Evolutionary conservation across 2,797 vertebrate species (phyloP).

Genomic region (Apogon hyalosoma): DNA sequence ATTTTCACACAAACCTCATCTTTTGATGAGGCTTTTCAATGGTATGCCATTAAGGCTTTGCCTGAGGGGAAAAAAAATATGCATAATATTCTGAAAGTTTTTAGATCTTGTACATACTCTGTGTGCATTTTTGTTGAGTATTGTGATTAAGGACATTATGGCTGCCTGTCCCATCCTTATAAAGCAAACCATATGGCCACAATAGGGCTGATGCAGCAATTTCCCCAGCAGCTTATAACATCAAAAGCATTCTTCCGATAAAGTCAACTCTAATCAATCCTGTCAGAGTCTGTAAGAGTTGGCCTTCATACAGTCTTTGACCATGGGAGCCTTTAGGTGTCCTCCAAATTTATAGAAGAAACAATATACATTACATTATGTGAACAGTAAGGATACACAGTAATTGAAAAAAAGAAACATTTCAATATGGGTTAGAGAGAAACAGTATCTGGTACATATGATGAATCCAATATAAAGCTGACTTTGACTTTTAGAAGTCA

Average conservation of each 20-base stretch:
- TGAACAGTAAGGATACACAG: no score
- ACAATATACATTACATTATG: no score
- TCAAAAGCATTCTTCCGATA: constrained; percentile 37
- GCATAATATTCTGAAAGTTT: neutral
- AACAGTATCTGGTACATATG: no score
- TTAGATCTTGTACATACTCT: constrained; percentile 7
- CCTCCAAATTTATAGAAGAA: no score
- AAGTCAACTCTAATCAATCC: constrained; percentile 51
- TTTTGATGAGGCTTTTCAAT: constrained; percentile 8
- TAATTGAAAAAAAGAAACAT: no score
- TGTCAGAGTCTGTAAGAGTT: constrained; percentile 5
- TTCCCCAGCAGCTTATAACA: constrained; percentile 40
- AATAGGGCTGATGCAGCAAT: constrained; percentile 40
- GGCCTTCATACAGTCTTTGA: constrained; percentile 20
- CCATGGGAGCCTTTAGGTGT: constrained; percentile 6
- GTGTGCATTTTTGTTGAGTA: constrained; percentile 17
- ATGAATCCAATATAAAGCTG: no score
- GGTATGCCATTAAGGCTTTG: neutral
- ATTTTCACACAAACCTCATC: constrained; percentile 24
- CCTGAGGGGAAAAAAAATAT: neutral
- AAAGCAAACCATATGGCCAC: constrained; percentile 44
- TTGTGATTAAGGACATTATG: neutral
- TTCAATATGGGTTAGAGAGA: no score
- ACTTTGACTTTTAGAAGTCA: no score
- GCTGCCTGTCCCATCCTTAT: constrained; percentile 27